These are phyloP conservation scores for Palythoa heliodiscus DNA, from an alignment of 92 coral and sea anemone species.

Conservation along the genomic window DNA sequence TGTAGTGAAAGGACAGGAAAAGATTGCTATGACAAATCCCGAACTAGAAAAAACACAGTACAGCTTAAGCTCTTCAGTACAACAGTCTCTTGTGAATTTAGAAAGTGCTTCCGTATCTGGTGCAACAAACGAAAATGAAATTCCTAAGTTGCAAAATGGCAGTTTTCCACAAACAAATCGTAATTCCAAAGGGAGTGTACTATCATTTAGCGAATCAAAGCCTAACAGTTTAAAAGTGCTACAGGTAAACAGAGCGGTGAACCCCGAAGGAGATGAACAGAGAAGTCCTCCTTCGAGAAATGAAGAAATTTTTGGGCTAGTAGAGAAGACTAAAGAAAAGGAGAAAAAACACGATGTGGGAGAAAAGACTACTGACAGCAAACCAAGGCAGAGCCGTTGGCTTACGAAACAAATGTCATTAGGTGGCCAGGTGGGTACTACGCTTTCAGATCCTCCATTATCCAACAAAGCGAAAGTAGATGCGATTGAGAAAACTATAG, in stretches of 20 bases:
- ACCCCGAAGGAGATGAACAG: not conserved
- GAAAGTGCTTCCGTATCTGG: not conserved
- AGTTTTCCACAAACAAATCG: not conserved
- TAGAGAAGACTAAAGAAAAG: not conserved
- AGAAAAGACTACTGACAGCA: not conserved
- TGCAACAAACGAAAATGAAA: not conserved
- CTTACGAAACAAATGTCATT: not conserved
- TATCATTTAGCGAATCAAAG: not conserved
- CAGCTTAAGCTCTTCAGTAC: not conserved
- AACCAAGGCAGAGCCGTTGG: slow-evolving; percentile 18
- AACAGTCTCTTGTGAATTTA: not conserved
- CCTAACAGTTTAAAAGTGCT: not conserved
- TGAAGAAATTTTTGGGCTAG: not conserved
- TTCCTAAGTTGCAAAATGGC: not conserved
- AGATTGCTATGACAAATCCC: not conserved
- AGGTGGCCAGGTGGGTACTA: not conserved
- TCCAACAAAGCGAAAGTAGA: not conserved
- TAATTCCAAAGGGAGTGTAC: not conserved
- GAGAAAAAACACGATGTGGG: not conserved
- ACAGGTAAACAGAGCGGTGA: not conserved
- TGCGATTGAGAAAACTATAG: not conserved
- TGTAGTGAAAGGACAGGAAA: slow-evolving; percentile 5
- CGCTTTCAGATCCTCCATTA: not conserved
- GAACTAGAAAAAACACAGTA: not conserved
- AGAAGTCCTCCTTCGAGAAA: not conserved